A percentile compares a stretch with the other conserved stretches of the same genome.
Evolutionary conservation across 2,888 invertebrate genomes (phyloP).

Genomic region (Danaus chrysippus): DNA sequence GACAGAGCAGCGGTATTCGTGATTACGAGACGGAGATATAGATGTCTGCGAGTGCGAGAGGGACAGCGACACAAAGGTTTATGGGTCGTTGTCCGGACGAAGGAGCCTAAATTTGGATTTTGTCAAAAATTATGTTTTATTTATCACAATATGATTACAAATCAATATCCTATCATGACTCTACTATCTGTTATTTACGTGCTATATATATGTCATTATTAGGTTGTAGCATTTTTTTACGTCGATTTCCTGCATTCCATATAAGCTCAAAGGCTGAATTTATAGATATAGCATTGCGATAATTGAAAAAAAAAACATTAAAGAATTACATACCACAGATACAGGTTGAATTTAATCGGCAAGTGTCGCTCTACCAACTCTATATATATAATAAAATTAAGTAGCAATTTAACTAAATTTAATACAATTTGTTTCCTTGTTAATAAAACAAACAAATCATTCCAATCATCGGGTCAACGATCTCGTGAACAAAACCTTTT

Average conservation of each 20-base stretch:
- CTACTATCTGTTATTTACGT: no score
- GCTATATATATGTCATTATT: no score
- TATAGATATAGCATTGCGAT: constrained; percentile 12
- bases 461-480: neutral
- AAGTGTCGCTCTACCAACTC: neutral
- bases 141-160: constrained; percentile 24
- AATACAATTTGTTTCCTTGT: no score
- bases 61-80: constrained; percentile 61
- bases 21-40: constrained; percentile 67
- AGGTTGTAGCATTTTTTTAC: neutral
- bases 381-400: no score
- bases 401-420: no score
- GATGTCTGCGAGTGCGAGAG: constrained; percentile 47
- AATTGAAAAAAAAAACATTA: constrained; percentile 9
- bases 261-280: constrained; percentile 8
- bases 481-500: constrained; percentile 1
- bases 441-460: no score
- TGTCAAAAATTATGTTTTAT: constrained; percentile 65
- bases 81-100: constrained; percentile 76
- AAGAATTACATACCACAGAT: constrained; percentile 6
- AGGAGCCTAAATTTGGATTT: constrained; percentile 73
- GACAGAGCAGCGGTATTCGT: constrained; percentile 77
- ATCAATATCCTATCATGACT: no score
- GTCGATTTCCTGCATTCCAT: constrained; percentile 13
- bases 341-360: neutral